Evolutionary conservation across 2,113 vertebrate species (phyloP).

Genomic region (Morphnarchus princeps): DNA sequence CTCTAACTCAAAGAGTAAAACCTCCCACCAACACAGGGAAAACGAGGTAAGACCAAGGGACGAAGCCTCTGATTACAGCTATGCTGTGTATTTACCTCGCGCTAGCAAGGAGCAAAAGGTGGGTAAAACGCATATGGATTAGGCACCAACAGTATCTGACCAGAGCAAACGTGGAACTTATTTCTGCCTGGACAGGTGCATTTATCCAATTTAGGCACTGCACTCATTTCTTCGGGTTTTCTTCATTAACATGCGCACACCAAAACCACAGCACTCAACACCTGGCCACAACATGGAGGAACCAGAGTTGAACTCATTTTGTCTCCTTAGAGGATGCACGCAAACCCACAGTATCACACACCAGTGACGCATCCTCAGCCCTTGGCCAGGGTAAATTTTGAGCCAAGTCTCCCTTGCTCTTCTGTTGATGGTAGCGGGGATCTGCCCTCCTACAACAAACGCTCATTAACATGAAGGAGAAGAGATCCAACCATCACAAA

Average conservation of each 20-base stretch:
- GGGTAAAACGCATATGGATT: neutral
- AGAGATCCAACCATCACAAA: neutral
- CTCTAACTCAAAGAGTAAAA: neutral
- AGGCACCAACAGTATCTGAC: neutral
- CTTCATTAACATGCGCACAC: fast-evolving
- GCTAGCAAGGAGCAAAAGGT: neutral
- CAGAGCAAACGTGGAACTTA: neutral
- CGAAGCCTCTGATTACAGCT: neutral
- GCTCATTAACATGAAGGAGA: fast-evolving
- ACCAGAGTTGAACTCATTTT: neutral
- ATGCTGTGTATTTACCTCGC: neutral
- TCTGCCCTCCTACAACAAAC: neutral
- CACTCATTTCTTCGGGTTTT: neutral
- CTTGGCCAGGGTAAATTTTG: no score
- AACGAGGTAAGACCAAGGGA: neutral
- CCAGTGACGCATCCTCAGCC: neutral
- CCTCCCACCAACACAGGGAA: neutral
- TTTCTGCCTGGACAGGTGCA: neutral
- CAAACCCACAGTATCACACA: neutral
- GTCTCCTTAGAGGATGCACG: neutral
- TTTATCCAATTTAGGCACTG: neutral
- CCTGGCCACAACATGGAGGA: fast-evolving
- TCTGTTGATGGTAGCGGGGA: fast-evolving
- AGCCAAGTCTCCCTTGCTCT: neutral
- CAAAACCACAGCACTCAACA: neutral